phyloP scores from a whole-genome alignment of 2,888 invertebrate genomes.

The Dexiosoma caninum region DNA sequence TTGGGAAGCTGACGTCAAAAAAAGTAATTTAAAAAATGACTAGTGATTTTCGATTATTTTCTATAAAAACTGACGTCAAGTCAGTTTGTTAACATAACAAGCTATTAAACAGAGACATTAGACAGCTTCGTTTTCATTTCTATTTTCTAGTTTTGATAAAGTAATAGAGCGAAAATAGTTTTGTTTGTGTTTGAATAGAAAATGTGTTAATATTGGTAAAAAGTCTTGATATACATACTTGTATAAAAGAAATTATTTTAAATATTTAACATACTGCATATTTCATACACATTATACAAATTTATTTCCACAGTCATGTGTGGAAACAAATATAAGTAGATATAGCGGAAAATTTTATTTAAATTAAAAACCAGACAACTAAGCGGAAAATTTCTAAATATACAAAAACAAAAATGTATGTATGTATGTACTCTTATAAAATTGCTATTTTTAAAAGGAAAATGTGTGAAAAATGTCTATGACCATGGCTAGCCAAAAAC shows the following conservation, averaged over 20 bases:
- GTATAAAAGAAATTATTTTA: too few species aligned
- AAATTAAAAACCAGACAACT: constrained; percentile 50
- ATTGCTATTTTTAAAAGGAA: not conserved
- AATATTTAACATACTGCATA: not conserved
- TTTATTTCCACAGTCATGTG: not conserved
- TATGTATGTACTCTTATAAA: too few species aligned
- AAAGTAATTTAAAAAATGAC: constrained; percentile 1
- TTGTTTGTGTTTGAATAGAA: not conserved
- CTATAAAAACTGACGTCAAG: constrained; percentile 22
- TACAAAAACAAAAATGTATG: constrained; percentile 2
- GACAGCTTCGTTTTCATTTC: not conserved
- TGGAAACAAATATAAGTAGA: constrained; percentile 36
- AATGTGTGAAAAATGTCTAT: constrained; percentile 59
- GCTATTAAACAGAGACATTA: too few species aligned
- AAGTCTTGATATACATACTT: too few species aligned
- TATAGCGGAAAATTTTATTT: constrained; percentile 43
- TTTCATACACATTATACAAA: not conserved
- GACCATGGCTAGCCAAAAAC: constrained; percentile 63
- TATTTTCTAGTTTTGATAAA: not conserved
- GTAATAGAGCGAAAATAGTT: not conserved
- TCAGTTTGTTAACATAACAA: not conserved
- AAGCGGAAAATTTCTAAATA: constrained; percentile 59
- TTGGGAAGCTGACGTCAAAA: constrained; percentile 20
- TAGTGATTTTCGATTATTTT: not conserved
- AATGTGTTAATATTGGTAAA: not conserved